Evolutionary conservation across 37 sponge, comb jelly and placozoan species (phyloP).

Genomic region (Petrosia ficiformis): DNA sequence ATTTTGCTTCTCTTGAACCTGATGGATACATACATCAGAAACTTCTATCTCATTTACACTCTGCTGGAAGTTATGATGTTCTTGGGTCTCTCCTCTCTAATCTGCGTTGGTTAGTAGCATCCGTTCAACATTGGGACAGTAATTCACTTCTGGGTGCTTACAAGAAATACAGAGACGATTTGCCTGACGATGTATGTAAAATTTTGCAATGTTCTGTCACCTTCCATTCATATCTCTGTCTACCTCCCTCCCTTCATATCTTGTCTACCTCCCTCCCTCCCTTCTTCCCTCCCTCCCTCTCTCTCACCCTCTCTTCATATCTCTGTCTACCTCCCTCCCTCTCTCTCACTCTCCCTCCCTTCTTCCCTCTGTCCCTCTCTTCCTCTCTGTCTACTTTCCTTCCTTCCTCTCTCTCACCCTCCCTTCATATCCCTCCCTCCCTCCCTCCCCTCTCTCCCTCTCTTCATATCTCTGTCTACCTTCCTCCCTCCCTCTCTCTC

Average conservation of each 20-base stretch:
- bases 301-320: neutral
- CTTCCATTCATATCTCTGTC: neutral
- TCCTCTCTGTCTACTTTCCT: neutral
- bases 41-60: constrained; percentile 25
- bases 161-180: constrained; percentile 8
- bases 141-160: constrained; percentile 26
- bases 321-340: neutral
- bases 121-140: constrained; percentile 17
- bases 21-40: constrained; percentile 53
- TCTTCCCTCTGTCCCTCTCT: neutral
- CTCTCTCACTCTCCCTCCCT: neutral
- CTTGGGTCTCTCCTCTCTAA: constrained; percentile 37
- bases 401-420: neutral
- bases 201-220: no score
- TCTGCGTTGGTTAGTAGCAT: constrained; percentile 34
- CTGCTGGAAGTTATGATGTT: constrained; percentile 30
- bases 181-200: constrained; percentile 45
- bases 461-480: no score
- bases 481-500: neutral
- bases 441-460: neutral
- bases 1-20: constrained; percentile 20
- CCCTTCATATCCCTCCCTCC: neutral
- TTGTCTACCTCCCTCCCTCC: neutral
- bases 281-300: neutral
- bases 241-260: neutral